Percentiles rank a stretch among this genome's conserved stretches.
Conservation (phyloP, 2,888 invertebrate genomes). For the Drosophila paucipuncta region DNA sequence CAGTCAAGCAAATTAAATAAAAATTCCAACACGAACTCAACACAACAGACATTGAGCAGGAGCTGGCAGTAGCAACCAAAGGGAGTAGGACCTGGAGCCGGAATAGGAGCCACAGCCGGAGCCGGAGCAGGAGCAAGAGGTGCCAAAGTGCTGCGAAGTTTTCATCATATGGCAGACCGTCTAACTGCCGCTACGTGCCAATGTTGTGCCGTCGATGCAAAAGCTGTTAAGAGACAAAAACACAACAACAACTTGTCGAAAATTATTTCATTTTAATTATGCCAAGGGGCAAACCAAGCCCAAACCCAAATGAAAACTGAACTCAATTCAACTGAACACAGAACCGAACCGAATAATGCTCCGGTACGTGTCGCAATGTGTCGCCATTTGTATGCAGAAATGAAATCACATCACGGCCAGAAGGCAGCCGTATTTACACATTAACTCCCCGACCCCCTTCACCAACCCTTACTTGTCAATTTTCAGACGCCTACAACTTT, state of each 20-base stretch:
- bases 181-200: conserved; percentile 62
- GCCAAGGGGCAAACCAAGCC: conserved; percentile 63
- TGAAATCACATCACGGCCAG: conserved; percentile 77
- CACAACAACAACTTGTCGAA: conserved; percentile 65
- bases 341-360: conserved; percentile 28
- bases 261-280: conserved; percentile 80
- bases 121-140: background rate
- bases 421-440: conserved; percentile 26
- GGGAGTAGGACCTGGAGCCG: conserved; percentile 1
- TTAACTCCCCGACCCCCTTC: background rate
- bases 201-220: conserved; percentile 42
- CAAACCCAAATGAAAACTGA: conserved; percentile 9
- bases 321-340: conserved; percentile 9
- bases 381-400: conserved; percentile 72
- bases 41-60: conserved; percentile 38
- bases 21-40: conserved; percentile 70
- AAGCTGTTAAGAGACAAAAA: conserved; percentile 50
- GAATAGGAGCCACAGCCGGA: conserved; percentile 3
- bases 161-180: conserved; percentile 54
- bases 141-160: conserved; percentile 41
- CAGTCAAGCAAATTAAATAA: conserved; percentile 75
- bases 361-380: conserved; percentile 73
- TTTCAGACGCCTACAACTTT: conserved; percentile 61
- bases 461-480: background rate
- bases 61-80: conserved; percentile 13